Base-by-base conservation (phyloP, 2,797 vertebrate genomes). In the Limosa lapponica region DNA sequence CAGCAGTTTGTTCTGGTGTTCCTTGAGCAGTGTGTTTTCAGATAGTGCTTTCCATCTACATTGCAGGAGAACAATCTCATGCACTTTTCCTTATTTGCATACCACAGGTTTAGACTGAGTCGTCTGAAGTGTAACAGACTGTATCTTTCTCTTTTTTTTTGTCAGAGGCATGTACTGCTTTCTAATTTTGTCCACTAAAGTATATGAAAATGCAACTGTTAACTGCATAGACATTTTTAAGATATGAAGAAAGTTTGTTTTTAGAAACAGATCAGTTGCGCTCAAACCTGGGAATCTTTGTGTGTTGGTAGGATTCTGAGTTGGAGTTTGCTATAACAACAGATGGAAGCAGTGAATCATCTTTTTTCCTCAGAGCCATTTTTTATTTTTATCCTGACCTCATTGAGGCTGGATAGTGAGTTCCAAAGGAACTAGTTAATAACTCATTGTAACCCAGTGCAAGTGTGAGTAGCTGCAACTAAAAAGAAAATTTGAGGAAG, bases 11-110 rank as follows among this genome's bases (percentile, higher is more conserved):
- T 80, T 20, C 27, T 66, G 58, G 17, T 2, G 1, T 72, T 92
- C 74, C 62, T 69, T 44, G 55, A 80, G 59, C 71, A 4, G 0
- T 69, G 6, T 54, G 30, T 82, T 84, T 90, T 69, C 49, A 54
- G 51, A 5, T 75, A 22, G 32, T 65, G 86, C 54, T 90, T 6
- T 30, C 51, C 51, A 32, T 32, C 48, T 66, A 12, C 43, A 24
- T 1, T 13, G 17, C 16, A 1, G 0, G 24, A 49, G 19, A 79
- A 2, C 5, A 3, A 0, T 51, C 30, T 59, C 25, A 14, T 1
- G 4, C 0, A 0, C 25, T 81, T 46, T 28, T 54, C 13, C 65
- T 65, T 81, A 39, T 71, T 86, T 71, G 36, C 55, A 20, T 67
- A 64, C 16, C 6, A 28, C 37, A 44, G n/a, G 11, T 57, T 79